Percentiles rank a stretch among this genome's conserved stretches.
Evolutionary conservation across 2,888 invertebrate genomes (phyloP).

Genomic region (Temnothorax unifasciatus): DNA sequence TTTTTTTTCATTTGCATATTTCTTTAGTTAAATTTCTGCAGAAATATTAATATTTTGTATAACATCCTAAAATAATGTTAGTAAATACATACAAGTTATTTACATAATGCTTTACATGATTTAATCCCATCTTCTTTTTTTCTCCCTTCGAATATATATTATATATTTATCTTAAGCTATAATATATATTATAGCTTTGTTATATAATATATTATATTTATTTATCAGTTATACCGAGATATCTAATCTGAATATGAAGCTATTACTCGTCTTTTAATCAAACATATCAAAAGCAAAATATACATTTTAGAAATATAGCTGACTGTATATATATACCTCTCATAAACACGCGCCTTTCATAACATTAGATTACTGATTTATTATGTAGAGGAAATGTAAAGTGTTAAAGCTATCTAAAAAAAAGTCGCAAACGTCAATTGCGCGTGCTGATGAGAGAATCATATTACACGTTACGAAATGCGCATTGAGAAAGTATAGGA

Average conservation of each 20-base stretch:
- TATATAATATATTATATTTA: no score
- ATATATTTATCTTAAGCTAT: no score
- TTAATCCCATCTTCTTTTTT: neutral
- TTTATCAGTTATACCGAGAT: neutral
- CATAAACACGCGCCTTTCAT: neutral
- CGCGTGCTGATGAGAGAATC: slow-evolving; percentile 28
- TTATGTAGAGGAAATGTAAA: neutral
- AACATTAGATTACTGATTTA: neutral
- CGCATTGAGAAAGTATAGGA: slow-evolving; percentile 65
- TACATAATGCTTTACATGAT: neutral
- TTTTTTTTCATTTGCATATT: neutral
- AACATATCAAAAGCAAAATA: neutral
- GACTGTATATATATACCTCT: neutral
- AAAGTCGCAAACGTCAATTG: slow-evolving; percentile 50
- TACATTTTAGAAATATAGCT: slow-evolving; percentile 10
- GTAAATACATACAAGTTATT: neutral
- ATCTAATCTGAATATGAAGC: neutral
- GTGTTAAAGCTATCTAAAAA: slow-evolving; percentile 14
- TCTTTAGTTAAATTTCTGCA: neutral
- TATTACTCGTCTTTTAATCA: neutral
- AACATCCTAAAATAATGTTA: neutral
- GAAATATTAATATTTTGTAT: neutral
- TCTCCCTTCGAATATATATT: neutral
- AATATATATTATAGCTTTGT: neutral
- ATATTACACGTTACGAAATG: slow-evolving; percentile 21